Evolutionary conservation across 2,113 vertebrate species (phyloP).

Genomic region (Jacana jacana): DNA sequence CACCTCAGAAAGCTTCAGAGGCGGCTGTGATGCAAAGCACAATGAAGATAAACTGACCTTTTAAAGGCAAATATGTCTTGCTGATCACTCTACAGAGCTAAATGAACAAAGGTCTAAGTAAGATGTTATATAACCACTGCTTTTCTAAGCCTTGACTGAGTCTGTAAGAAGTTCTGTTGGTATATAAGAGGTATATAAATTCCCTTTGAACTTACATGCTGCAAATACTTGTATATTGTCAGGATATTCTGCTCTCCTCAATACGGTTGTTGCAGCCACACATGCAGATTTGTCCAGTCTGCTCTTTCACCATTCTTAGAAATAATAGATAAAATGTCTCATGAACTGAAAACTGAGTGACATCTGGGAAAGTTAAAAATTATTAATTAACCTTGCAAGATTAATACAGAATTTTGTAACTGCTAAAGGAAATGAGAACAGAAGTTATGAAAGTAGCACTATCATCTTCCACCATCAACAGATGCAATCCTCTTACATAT

Average conservation of each 20-base stretch:
- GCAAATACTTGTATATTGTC: background rate
- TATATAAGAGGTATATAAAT: background rate
- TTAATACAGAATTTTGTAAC: background rate
- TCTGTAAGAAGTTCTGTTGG: background rate
- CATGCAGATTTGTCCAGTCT: background rate
- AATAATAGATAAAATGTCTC: background rate
- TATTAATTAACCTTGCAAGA: background rate
- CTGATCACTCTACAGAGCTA: background rate
- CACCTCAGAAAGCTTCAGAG: background rate
- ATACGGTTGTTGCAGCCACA: background rate
- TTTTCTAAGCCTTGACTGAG: background rate
- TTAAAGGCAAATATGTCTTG: slow-evolving; percentile 20
- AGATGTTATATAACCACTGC: background rate
- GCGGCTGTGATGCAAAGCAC: slow-evolving; percentile 25
- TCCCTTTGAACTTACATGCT: background rate
- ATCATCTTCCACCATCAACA: background rate
- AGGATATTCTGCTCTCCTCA: background rate
- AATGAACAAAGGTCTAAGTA: slow-evolving; percentile 38
- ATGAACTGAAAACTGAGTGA: background rate
- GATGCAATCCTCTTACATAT: background rate
- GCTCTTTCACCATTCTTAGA: background rate
- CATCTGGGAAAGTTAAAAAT: background rate
- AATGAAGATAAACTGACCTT: slow-evolving; percentile 55
- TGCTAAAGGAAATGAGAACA: background rate
- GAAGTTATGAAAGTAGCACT: background rate